Base-by-base conservation (phyloP, 2,888 invertebrate species). In the Pandemis corylana region DNA sequence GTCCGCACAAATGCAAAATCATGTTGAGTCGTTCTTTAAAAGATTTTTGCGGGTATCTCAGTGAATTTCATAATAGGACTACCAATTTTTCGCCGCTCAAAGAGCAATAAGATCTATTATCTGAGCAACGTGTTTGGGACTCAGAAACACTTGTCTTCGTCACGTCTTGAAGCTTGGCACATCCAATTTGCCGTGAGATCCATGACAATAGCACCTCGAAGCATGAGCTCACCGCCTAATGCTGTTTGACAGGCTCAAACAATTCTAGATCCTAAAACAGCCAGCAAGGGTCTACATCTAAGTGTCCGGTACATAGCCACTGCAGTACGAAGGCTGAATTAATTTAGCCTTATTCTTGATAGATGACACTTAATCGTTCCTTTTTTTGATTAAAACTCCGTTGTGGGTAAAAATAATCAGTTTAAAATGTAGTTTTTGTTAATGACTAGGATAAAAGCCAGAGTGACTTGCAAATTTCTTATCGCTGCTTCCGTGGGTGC, bases 131-230 rank as follows among this genome's bases (percentile, higher is more conserved):
- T 44, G 67, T 71, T 51, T 44, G n/a, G 41, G 59, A 62, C 68
- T 68, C 53, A 66, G 66, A 70, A 72, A 72, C 72, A 72, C 76
- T 72, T 76, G 63, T 75, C 71, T 72, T 75, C 72, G 76, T 70
- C 77, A 62, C 68, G 63, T 77, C 68, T 46, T 64, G 72, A 79
- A 79, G 80, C 81, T 78, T 84, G 83, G 82, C 86, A 85, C 79
- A 88, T 87, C 83, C 89, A 88, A 89, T 89, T 88, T 88, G 81
- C 81, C 80, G 81, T 80, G 80, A 84, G 82, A 85, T 85, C 82
- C 81, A 79, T 81, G 79, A 87, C 86, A 85, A 86, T 85, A 82
- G 80, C 77, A 80, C 78, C 80, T 80, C 84, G 77, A 72, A 68
- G 82, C 79, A 79, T 80, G 78, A 76, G 79, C 71, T 68, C 74